These are phyloP conservation scores for Dinomys branickii DNA, from an alignment of 2,113 vertebrate species.

Conservation along the genomic window DNA sequence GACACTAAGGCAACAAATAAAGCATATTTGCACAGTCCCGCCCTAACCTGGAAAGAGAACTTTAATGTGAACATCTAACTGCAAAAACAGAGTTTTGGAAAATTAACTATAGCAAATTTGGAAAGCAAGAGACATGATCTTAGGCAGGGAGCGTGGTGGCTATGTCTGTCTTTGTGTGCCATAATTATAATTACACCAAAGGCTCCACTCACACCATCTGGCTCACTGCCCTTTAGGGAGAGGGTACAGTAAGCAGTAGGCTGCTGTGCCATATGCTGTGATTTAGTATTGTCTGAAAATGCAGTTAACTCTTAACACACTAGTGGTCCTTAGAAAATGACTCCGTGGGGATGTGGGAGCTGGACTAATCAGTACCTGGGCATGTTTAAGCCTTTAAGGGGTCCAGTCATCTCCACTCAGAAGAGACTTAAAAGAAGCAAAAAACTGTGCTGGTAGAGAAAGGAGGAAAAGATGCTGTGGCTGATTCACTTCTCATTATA, in stretches of 20 bases:
- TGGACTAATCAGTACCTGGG: neutral
- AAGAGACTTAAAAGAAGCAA: neutral
- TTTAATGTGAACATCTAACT: neutral
- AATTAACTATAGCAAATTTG: constrained; percentile 9
- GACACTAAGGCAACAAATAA: neutral
- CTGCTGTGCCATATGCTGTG: constrained; percentile 72
- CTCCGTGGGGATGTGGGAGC: neutral
- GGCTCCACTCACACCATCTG: constrained; percentile 75
- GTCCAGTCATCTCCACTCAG: neutral
- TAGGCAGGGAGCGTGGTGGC: neutral
- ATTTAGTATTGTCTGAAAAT: constrained; percentile 50
- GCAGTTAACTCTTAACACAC: constrained; percentile 64
- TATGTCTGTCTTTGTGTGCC: constrained; percentile 74
- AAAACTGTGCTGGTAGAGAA: neutral
- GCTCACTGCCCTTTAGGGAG: constrained; percentile 71
- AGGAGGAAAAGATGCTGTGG: constrained; percentile 56
- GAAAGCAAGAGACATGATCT: constrained; percentile 17
- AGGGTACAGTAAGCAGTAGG: constrained; percentile 72
- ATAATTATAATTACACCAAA: constrained; percentile 66
- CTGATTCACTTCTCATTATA: constrained; percentile 59
- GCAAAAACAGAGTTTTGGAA: constrained; percentile 6
- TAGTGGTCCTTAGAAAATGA: neutral
- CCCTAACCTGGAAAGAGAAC: neutral
- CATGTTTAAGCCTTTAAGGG: neutral
- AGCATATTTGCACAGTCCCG: neutral